Conservation (phyloP, 2,797 vertebrate genomes). For the Coluber constrictor region DNA sequence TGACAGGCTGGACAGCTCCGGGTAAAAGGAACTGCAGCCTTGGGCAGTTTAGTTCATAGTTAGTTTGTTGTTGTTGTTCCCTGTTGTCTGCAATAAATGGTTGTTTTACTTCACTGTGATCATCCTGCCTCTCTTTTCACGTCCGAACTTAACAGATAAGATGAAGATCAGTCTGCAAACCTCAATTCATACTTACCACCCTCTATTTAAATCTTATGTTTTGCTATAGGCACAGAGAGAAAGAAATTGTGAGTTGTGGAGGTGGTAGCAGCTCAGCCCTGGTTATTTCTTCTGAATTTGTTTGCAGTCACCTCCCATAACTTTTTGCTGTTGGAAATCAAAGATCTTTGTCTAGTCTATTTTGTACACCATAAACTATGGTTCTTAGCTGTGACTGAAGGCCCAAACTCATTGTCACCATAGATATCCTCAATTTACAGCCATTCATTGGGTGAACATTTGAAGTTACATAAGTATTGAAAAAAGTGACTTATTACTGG, state of each 20-base stretch:
- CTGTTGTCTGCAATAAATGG: too few relatives aligned
- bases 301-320: background rate
- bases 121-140: too few relatives aligned
- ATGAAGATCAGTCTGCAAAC: background rate
- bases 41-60: too few relatives aligned
- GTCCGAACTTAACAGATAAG: background rate
- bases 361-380: background rate
- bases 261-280: background rate
- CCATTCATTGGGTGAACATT: background rate
- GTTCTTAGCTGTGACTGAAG: background rate
- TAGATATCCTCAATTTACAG: background rate
- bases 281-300: background rate
- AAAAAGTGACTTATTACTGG: background rate
- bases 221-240: background rate
- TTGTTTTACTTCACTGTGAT: too few relatives aligned
- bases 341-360: background rate
- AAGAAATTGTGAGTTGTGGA: background rate
- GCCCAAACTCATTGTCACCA: background rate
- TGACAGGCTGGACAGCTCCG: too few relatives aligned
- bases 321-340: background rate
- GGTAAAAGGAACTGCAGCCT: too few relatives aligned
- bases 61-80: too few relatives aligned
- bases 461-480: background rate
- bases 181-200: background rate
- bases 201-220: background rate